A percentile compares a stretch with the other conserved stretches of the same genome.
Evolutionary conservation across 2,888 invertebrate species (phyloP).

Genomic region (Nowickia ferox): DNA sequence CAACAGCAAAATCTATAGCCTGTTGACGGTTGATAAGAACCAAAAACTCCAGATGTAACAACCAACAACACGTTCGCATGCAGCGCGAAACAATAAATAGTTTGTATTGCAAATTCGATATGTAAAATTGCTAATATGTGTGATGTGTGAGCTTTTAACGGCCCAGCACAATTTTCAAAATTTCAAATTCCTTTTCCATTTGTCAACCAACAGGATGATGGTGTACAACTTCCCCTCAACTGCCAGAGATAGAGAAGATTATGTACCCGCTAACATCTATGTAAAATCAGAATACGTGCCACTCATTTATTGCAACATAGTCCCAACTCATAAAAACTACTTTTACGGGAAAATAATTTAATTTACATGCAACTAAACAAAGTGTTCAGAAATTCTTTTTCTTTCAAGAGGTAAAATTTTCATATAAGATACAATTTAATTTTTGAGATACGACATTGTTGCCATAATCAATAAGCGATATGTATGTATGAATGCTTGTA

Average conservation of each 20-base stretch:
- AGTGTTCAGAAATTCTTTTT: too few relatives aligned
- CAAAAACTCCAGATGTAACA: constrained; percentile 49
- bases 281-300: background rate
- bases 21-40: constrained; percentile 75
- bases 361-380: too few relatives aligned
- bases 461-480: background rate
- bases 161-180: constrained; percentile 50
- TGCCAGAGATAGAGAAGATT: constrained; percentile 19
- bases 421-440: too few relatives aligned
- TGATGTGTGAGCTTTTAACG: constrained; percentile 54
- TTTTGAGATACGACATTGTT: too few relatives aligned
- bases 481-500: background rate
- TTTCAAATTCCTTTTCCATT: constrained; percentile 50
- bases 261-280: constrained; percentile 21
- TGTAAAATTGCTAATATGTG: constrained; percentile 59
- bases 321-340: too few relatives aligned
- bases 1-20: constrained; percentile 68
- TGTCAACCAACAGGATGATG: constrained; percentile 20
- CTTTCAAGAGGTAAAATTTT: too few relatives aligned
- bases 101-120: constrained; percentile 50
- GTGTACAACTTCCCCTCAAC: constrained; percentile 11
- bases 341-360: too few relatives aligned
- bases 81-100: constrained; percentile 32
- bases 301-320: too few relatives aligned
- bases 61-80: constrained; percentile 17